These are phyloP conservation scores for Chrysolina haemoptera DNA, from an alignment of 2,888 invertebrate species.

Conservation along the genomic window DNA sequence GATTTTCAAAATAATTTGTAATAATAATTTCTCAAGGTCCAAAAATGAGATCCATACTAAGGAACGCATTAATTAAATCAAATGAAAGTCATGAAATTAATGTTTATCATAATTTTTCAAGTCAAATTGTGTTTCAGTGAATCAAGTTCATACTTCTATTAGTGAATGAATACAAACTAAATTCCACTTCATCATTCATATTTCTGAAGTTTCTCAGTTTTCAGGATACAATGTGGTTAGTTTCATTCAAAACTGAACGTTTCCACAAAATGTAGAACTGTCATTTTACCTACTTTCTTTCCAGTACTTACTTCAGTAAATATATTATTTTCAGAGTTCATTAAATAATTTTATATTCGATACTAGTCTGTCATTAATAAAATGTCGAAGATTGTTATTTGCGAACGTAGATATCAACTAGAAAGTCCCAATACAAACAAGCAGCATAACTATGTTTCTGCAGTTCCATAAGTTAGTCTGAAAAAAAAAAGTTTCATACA, in stretches of 20 bases:
- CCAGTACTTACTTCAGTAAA: not conserved
- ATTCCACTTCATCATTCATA: too few species aligned
- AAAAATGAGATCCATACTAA: too few species aligned
- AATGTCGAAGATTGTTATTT: not conserved
- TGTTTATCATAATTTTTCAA: too few species aligned
- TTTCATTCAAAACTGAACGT: not conserved
- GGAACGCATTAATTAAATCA: too few species aligned
- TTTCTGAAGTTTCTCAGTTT: not conserved
- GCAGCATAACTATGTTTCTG: not conserved
- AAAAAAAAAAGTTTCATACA: not conserved
- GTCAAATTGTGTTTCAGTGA: too few species aligned
- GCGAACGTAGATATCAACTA: not conserved
- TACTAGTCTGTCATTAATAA: not conserved
- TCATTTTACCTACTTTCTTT: not conserved
- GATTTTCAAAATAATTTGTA: too few species aligned
- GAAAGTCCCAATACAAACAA: not conserved
- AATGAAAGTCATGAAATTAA: too few species aligned
- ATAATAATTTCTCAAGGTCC: too few species aligned
- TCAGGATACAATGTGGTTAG: not conserved
- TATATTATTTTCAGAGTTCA: not conserved
- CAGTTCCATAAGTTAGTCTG: not conserved
- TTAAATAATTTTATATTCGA: not conserved
- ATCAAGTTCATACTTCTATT: too few species aligned
- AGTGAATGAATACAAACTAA: too few species aligned
- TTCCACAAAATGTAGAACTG: not conserved